phyloP scores from a whole-genome alignment of 2,888 invertebrate species.

The Pherbina coryleti region DNA sequence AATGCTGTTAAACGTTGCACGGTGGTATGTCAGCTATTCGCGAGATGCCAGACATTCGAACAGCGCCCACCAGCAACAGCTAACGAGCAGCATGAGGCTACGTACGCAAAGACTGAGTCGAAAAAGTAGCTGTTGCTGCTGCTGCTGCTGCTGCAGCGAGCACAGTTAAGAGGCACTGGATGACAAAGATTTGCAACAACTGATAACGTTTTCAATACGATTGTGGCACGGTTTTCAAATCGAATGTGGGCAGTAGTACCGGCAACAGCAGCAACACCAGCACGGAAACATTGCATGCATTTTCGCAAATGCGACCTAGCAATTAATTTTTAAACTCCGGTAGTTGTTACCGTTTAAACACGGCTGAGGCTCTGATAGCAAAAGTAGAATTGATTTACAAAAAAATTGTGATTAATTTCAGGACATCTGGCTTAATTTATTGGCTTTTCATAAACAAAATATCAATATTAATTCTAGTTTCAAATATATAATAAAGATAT shows the following conservation, averaged over 20 bases:
- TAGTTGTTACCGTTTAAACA: constrained; percentile 23
- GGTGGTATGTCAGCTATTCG: constrained; percentile 61
- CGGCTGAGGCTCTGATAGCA: too few relatives aligned
- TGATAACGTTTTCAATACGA: constrained; percentile 52
- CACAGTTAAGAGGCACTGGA: not conserved
- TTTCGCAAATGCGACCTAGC: constrained; percentile 57
- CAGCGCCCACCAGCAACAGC: constrained; percentile 29
- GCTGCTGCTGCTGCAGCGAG: not conserved
- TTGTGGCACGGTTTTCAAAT: not conserved
- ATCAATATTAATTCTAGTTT: too few relatives aligned
- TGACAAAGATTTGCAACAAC: constrained; percentile 55
- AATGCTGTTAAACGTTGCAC: constrained; percentile 47
- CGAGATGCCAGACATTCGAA: constrained; percentile 47
- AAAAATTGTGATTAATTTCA: too few relatives aligned
- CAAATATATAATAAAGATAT: too few relatives aligned
- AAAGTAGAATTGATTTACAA: too few relatives aligned
- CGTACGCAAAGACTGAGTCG: not conserved
- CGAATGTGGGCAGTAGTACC: not conserved
- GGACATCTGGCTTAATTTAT: too few relatives aligned
- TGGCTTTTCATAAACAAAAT: too few relatives aligned
- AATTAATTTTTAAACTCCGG: constrained; percentile 54
- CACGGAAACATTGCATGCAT: constrained; percentile 51
- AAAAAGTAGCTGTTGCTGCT: not conserved
- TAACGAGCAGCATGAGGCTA: not conserved
- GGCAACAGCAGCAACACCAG: not conserved